These are phyloP conservation scores for Montipora capricornis DNA, from an alignment of 64 coral and sea anemone species.

Conservation along the genomic window DNA sequence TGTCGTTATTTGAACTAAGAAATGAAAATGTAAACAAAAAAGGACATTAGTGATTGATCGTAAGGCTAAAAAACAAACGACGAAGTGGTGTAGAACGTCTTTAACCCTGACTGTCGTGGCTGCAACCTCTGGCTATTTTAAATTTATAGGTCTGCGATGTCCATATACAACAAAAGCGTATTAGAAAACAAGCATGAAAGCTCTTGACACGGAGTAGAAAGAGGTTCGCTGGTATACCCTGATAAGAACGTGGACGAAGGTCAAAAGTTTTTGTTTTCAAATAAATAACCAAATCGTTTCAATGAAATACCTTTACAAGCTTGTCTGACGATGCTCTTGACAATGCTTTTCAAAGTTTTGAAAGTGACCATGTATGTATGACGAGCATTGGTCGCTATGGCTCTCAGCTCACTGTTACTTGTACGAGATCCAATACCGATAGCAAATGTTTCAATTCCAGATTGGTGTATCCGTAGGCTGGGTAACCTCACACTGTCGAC, in stretches of 20 bases:
- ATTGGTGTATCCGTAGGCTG: constrained; percentile 54
- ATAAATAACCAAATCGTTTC: not conserved
- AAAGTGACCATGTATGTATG: constrained; percentile 75
- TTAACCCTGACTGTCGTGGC: no score
- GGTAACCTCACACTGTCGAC: constrained; percentile 64
- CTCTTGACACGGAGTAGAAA: not conserved
- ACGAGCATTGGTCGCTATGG: constrained; percentile 64
- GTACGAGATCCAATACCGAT: constrained; percentile 51
- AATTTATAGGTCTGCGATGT: no score
- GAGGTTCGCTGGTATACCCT: not conserved
- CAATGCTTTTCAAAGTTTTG: constrained; percentile 41
- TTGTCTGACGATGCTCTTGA: constrained; percentile 58
- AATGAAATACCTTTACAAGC: constrained; percentile 73
- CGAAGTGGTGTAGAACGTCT: no score
- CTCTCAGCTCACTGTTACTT: constrained; percentile 55
- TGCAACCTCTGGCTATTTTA: no score
- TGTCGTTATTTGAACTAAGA: constrained; percentile 24
- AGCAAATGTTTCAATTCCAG: constrained; percentile 76
- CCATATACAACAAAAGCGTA: no score
- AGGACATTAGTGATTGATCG: not conserved
- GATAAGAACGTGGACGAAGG: not conserved
- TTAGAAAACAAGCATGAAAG: not conserved
- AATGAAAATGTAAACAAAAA: not conserved
- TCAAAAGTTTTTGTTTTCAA: not conserved
- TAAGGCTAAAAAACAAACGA: no score